Evolutionary conservation across 2,797 vertebrate genomes (phyloP).

Genomic region (Acanthiza pusilla): DNA sequence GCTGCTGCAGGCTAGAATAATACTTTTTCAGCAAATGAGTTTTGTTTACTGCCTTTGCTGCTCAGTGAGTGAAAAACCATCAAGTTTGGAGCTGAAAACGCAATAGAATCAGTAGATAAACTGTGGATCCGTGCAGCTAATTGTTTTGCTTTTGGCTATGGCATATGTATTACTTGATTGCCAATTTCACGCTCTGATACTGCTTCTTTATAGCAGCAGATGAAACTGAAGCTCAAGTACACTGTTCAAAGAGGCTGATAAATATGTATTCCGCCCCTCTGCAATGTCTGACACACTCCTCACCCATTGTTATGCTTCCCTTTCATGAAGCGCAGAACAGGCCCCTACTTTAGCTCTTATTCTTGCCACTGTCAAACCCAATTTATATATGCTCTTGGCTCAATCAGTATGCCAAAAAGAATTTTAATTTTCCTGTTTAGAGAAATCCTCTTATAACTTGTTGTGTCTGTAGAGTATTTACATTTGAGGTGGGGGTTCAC

Average conservation of each 20-base stretch:
- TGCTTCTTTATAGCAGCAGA: constrained; percentile 27
- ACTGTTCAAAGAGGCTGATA: not conserved
- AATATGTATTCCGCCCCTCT: not conserved
- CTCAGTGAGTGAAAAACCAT: constrained; percentile 3
- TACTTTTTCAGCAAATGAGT: constrained; percentile 1
- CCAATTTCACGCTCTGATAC: constrained; percentile 54
- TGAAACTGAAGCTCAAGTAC: constrained; percentile 13
- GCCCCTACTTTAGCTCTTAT: not conserved
- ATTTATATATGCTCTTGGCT: not conserved
- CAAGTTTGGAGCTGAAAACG: not conserved
- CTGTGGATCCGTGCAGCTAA: not conserved
- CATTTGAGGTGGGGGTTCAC: not conserved
- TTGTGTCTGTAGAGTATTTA: not conserved
- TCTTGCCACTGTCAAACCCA: not conserved
- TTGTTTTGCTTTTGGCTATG: constrained; percentile 50
- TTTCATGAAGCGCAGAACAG: not conserved
- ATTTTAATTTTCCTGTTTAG: not conserved
- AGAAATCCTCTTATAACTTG: not conserved
- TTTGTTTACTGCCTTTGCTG: constrained; percentile 29
- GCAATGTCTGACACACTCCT: not conserved
- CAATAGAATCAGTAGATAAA: constrained; percentile 25
- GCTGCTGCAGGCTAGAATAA: constrained; percentile 19
- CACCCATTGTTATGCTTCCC: not conserved
- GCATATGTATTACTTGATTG: constrained; percentile 48
- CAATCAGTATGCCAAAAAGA: not conserved